A percentile compares a stretch with the other conserved stretches of the same genome.
Evolutionary conservation across 1,140 invertebrate species (phyloP).

Genomic region (Tyrophagus putrescentiae): DNA sequence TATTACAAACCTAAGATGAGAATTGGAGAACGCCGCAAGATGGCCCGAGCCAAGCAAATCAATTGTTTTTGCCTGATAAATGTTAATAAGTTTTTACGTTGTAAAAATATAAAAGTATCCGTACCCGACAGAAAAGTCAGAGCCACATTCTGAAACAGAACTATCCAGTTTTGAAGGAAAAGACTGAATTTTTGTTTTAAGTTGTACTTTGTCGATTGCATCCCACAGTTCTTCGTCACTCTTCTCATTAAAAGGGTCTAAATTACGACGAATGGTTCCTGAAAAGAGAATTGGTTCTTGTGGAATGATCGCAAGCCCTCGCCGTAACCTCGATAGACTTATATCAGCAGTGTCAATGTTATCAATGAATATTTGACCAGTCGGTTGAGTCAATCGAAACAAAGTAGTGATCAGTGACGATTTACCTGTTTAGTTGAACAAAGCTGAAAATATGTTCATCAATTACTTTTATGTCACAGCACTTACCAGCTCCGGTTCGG

Average conservation of each 20-base stretch:
- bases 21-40: too few relatives aligned
- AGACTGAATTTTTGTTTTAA: constrained; percentile 51
- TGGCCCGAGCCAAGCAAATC: too few relatives aligned
- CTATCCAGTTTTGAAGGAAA: too few relatives aligned
- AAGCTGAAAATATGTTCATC: too few relatives aligned
- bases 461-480: too few relatives aligned
- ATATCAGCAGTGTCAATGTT: constrained; percentile 36
- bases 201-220: constrained; percentile 55
- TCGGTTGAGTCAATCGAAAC: constrained; percentile 32
- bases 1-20: too few relatives aligned
- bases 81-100: too few relatives aligned
- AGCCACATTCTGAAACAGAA: constrained; percentile 40
- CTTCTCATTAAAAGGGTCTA: constrained; percentile 65
- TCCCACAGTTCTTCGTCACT: constrained; percentile 48
- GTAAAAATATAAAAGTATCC: too few relatives aligned
- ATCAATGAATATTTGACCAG: constrained; percentile 38
- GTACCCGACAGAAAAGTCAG: constrained; percentile 33
- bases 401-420: constrained; percentile 33
- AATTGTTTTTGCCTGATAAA: constrained; percentile 35
- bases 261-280: constrained; percentile 56
- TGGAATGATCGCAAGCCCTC: constrained; percentile 38
- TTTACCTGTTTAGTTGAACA: too few relatives aligned
- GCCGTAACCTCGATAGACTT: constrained; percentile 36
- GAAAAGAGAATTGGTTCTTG: constrained; percentile 62
- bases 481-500: constrained; percentile 37